Evolutionary conservation across 2,113 vertebrate genomes (phyloP).

Genomic region (Murina feae): DNA sequence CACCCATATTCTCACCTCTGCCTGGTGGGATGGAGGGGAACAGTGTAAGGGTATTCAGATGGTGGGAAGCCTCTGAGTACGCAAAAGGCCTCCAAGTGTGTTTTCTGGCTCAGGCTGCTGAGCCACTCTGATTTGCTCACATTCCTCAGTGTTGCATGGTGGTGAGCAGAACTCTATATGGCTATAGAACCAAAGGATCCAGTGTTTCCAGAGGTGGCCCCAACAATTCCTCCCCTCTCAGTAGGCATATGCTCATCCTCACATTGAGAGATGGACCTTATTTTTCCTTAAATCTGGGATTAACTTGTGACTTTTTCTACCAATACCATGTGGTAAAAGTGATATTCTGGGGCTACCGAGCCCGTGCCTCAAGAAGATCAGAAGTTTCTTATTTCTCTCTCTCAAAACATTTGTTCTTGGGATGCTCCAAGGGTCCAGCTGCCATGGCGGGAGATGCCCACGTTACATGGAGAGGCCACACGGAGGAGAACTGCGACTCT

Average conservation of each 20-base stretch:
- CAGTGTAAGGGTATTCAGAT: background rate
- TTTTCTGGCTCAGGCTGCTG: background rate
- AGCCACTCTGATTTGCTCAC: background rate
- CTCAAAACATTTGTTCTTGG: background rate
- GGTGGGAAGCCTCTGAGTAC: background rate
- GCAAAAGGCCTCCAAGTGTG: too few relatives aligned
- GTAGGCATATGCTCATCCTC: background rate
- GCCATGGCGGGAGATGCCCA: background rate
- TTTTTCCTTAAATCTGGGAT: background rate
- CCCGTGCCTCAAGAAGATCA: background rate
- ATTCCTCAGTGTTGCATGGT: fast-evolving
- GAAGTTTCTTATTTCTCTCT: background rate
- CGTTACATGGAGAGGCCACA: background rate
- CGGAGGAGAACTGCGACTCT: background rate
- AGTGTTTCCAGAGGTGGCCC: background rate
- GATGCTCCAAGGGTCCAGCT: background rate
- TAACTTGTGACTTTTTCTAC: background rate
- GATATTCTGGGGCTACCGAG: background rate
- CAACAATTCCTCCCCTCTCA: background rate
- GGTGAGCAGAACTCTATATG: background rate
- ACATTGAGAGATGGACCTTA: background rate
- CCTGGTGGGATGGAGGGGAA: background rate
- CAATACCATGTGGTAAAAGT: background rate
- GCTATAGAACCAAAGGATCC: background rate
- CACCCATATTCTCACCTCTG: background rate